Conservation (phyloP, 2,888 invertebrate genomes). For the Lacanobia oleracea region DNA sequence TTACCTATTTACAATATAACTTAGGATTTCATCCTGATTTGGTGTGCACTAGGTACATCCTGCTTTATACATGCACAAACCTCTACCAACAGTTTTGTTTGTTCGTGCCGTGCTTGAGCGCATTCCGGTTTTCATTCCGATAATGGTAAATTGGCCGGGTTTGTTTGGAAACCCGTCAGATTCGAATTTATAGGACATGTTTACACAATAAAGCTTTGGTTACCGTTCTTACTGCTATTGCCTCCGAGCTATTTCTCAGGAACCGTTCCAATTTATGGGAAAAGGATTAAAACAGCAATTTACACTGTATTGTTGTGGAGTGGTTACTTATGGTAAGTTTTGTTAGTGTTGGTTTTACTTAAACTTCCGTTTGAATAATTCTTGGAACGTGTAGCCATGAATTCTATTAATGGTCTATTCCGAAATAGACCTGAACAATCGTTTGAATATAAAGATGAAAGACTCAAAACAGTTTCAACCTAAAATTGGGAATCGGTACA, state of each 20-base stretch:
- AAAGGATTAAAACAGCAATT: conserved; percentile 53
- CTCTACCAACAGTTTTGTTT: conserved; percentile 46
- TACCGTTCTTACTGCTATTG: conserved; percentile 44
- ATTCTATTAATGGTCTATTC: not conserved
- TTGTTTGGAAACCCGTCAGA: conserved; percentile 73
- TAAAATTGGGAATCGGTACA: not conserved
- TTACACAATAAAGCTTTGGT: conserved; percentile 68
- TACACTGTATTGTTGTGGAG: conserved; percentile 44
- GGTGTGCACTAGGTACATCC: conserved; percentile 3
- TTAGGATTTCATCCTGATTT: not conserved
- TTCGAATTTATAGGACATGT: conserved; percentile 75
- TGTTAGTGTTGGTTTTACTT: conserved; percentile 32
- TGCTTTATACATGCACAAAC: conserved; percentile 27
- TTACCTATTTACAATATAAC: too few relatives aligned
- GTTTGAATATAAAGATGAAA: not conserved
- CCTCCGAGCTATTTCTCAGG: conserved; percentile 42
- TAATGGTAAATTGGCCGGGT: conserved; percentile 64
- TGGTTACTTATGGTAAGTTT: conserved; percentile 7
- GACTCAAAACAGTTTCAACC: not conserved
- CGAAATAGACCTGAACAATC: not conserved
- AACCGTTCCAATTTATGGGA: conserved; percentile 54
- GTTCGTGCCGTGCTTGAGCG: conserved; percentile 42
- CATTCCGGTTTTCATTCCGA: conserved; percentile 59
- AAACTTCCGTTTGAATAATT: conserved; percentile 33
- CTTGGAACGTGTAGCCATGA: conserved; percentile 11